Evolutionary conservation across 2,888 invertebrate genomes (phyloP), one percentile per base, ranked within the genome.

Genomic region (Epistrophe eligans): DNA sequence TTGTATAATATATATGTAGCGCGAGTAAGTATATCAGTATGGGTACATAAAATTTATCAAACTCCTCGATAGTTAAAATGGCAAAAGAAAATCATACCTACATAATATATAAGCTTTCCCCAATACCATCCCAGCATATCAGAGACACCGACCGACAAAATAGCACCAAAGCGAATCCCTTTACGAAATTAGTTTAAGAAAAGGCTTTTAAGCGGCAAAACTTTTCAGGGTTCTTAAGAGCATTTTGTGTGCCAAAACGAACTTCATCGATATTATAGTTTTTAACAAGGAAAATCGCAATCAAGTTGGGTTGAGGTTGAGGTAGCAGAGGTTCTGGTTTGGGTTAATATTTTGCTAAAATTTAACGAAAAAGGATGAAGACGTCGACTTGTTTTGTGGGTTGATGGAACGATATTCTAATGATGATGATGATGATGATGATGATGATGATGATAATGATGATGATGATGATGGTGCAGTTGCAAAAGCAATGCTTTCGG

Each of bases 261-360:
- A 87, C 83, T 87, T 83, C 74, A 79, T 83, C 83, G 87, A 83
- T 87, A 87, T 87, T 87, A 87, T 87, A 87, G 87, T 87, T 87
- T 85, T 87, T 83, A 87, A 76, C 83, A 87, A 87, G 79, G 19
- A 67, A 79, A 74, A 79, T 79, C 71, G 77, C 19, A 62, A 70
- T 62, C 57, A 52, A 55, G 24, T 57, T 67, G 11, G 11, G 24
- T 57, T 67, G 11, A 9, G 24, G 40, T 35, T 28, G 8, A 55
- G 45, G 60, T n/a, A 50, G 24, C 24, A 15, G 52, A 28, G 52
- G 24, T 55, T 32, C 15, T 55, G 60, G 43, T 45, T 35, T 15
- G 73, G 24, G 50, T 7, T 58, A 38, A 43, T 48, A 19, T 57
- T 32, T 32, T 50, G 48, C 38, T 28, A 55, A 60, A 74, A 60